A percentile compares a stretch with the other conserved stretches of the same genome.
phyloP scores from a whole-genome alignment of 2,888 invertebrate species.

The Melipona beecheii region DNA sequence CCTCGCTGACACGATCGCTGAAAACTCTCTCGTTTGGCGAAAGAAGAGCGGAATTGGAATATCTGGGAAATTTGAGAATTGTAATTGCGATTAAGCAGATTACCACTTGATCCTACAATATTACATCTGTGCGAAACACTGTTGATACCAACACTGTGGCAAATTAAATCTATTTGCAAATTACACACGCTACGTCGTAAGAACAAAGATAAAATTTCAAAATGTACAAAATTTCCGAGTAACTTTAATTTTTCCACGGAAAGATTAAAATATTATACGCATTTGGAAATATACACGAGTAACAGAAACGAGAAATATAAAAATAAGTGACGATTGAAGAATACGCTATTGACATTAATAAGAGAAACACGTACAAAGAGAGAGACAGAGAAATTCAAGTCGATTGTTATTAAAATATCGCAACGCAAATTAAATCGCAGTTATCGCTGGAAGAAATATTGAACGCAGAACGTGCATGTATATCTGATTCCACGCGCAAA shows the following conservation, averaged over 20 bases:
- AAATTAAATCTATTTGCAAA: not conserved
- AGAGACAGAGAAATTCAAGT: not conserved
- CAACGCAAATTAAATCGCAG: conserved; percentile 17
- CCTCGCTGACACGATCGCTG: not conserved
- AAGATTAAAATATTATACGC: not conserved
- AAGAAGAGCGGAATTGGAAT: not conserved
- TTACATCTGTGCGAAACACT: not conserved
- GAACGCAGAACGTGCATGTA: too few relatives aligned
- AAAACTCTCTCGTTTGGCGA: not conserved
- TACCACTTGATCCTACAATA: not conserved
- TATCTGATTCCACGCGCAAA: not conserved
- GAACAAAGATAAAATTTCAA: too few relatives aligned
- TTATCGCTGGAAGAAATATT: not conserved
- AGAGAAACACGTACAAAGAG: not conserved
- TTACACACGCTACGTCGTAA: too few relatives aligned
- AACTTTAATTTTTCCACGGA: not conserved
- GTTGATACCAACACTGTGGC: not conserved
- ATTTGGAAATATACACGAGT: not conserved
- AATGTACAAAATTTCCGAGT: not conserved
- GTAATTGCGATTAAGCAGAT: not conserved
- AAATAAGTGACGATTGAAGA: not conserved
- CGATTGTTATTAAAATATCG: not conserved
- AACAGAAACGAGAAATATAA: not conserved
- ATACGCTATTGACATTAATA: not conserved
- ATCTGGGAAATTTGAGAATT: not conserved